These are phyloP conservation scores for Pygoscelis adeliae DNA, from an alignment of 2,113 vertebrate species.

Conservation along the genomic window DNA sequence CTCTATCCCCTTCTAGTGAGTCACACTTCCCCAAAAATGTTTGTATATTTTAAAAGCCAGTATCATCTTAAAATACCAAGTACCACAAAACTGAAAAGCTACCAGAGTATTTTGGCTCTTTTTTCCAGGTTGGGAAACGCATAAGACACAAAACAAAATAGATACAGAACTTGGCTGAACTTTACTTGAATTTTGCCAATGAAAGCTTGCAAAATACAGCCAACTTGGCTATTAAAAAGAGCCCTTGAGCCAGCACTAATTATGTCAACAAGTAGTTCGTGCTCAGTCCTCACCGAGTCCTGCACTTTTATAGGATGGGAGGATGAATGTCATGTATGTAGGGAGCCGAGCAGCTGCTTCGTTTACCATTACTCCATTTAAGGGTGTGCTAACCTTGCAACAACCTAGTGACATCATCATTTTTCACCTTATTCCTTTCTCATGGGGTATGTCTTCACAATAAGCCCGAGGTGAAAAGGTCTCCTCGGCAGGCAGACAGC, in stretches of 20 bases:
- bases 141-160: conserved; percentile 70
- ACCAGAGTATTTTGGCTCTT: conserved; percentile 60
- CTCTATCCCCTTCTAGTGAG: neutral
- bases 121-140: conserved; percentile 50
- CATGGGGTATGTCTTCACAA: conserved; percentile 70
- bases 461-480: conserved; percentile 77
- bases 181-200: conserved; percentile 76
- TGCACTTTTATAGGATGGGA: conserved; percentile 13
- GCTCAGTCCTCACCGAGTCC: conserved; percentile 56
- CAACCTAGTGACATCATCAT: conserved; percentile 85
- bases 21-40: neutral
- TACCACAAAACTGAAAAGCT: conserved; percentile 64
- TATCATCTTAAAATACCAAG: conserved; percentile 63
- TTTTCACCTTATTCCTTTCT: conserved; percentile 79
- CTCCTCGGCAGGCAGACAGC: conserved; percentile 60
- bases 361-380: conserved; percentile 81
- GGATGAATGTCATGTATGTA: neutral
- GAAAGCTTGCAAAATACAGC: conserved; percentile 68
- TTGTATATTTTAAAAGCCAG: conserved; percentile 63
- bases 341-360: conserved; percentile 74
- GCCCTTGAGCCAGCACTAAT: conserved; percentile 76
- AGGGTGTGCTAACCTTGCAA: conserved; percentile 91
- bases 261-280: conserved; percentile 83
- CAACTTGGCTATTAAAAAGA: conserved; percentile 76
- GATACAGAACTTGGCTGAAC: conserved; percentile 81